phyloP scores from a whole-genome alignment of 2,113 vertebrate species.

The Rhodinocichla rosea region DNA sequence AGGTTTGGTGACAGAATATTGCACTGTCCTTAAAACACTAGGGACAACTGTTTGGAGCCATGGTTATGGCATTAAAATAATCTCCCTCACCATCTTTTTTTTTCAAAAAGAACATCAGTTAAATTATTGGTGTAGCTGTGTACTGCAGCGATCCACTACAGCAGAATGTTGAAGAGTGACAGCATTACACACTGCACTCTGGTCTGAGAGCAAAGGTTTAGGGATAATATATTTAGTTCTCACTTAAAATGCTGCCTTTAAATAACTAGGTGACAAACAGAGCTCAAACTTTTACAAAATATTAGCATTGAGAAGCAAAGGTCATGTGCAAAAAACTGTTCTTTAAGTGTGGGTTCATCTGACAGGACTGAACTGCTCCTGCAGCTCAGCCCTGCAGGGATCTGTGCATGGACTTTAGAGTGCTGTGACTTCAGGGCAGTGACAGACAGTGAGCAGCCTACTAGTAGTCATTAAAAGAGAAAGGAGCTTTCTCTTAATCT shows the following conservation, averaged over 20 bases:
- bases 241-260: background rate
- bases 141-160: background rate
- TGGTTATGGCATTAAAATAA: background rate
- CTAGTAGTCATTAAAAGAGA: background rate
- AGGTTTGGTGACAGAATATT: background rate
- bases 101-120: background rate
- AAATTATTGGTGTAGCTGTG: background rate
- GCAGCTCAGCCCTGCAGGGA: background rate
- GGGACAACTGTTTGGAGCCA: background rate
- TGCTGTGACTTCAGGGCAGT: background rate
- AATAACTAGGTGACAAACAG: background rate
- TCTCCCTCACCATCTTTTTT: background rate
- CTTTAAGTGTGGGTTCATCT: background rate
- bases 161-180: rapidly evolving
- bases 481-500: background rate
- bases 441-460: background rate
- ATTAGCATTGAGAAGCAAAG: background rate
- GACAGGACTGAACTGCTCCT: background rate
- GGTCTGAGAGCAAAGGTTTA: background rate
- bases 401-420: background rate
- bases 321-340: background rate
- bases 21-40: background rate
- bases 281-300: background rate
- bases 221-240: background rate
- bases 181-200: background rate